Evolutionary conservation across 2,888 invertebrate genomes (phyloP), one percentile per base, ranked within the genome.

Genomic region (Rhodophaea formosa): DNA sequence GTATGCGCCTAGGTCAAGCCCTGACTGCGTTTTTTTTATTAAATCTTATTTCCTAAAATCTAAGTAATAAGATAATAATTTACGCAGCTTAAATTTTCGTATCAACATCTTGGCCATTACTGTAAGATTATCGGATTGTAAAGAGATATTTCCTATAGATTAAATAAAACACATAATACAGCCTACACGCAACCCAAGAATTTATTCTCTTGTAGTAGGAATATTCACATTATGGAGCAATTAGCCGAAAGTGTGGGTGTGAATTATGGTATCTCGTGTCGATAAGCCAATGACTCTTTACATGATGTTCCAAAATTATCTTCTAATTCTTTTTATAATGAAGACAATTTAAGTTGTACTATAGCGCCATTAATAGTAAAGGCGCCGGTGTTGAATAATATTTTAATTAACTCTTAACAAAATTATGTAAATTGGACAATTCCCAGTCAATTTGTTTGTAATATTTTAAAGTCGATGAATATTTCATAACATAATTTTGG

Each of bases 221-320:
- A 63, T 65, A 63, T 64, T 67, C 66, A 70, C 65, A 72, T 78
- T 74, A 77, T 72, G 71, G 68, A 71, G 74, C 71, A 78, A 80
- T 82, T 79, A 78, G 72, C 68, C 66, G 58, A 63, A 64, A 70
- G 66, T 62, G 80, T 77, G 70, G 80, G 79, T 66, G 76, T 72
- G 69, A 71, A 67, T 72, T 73, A 68, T 64, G 35, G 8, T 63
- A 60, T 58, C 58, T 61, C 59, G 35, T 64, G 62, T 45, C 47
- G 47, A 29, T 45, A 47, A 47, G 23, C 47, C 47, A 29, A 17
- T 8, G 45, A 5, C 15, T 44, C n/a, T n/a, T n/a, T n/a, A n/a
- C n/a, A n/a, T n/a, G n/a, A n/a, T 54, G 14, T 57, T 54, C 47
- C 54, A 44, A 30, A 43, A 17, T 54, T 39, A 53, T 53, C 17